Conservation (phyloP, 2,113 vertebrate species). For the Hassar affinis region DNA sequence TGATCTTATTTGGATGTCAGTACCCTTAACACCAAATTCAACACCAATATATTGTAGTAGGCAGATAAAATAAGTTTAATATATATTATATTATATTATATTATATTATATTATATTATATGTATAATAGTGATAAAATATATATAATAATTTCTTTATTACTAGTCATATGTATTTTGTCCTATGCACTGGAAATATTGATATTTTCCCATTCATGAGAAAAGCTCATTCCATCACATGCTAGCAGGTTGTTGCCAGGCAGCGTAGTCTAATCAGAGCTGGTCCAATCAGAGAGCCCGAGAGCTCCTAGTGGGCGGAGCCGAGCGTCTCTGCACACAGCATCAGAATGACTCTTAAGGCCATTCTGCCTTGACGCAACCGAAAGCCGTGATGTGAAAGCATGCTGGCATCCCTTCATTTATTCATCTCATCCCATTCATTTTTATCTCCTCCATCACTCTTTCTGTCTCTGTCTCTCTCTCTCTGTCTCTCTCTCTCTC, state of each 20-base stretch:
- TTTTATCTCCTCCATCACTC: slow-evolving; percentile 34
- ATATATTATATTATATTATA: not conserved
- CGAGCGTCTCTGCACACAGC: slow-evolving; percentile 32
- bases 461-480: slow-evolving; percentile 21
- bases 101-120: too few relatives aligned
- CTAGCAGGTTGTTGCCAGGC: slow-evolving; percentile 68
- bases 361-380: slow-evolving; percentile 45
- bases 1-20: not conserved
- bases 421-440: slow-evolving; percentile 43
- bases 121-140: too few relatives aligned
- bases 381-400: slow-evolving; percentile 52
- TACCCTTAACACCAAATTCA: not conserved
- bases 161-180: not conserved
- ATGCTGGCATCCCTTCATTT: slow-evolving; percentile 45
- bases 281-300: slow-evolving; percentile 38
- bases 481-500: slow-evolving; percentile 48
- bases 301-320: slow-evolving; percentile 35
- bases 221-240: slow-evolving; percentile 50
- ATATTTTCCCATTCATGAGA: slow-evolving; percentile 42
- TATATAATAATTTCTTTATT: too few relatives aligned
- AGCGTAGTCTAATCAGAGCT: slow-evolving; percentile 52
- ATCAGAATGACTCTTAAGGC: slow-evolving; percentile 50
- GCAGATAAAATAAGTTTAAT: not conserved
- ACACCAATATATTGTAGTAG: not conserved
- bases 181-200: slow-evolving; percentile 2